Percentiles rank a stretch among this genome's conserved stretches.
Evolutionary conservation across 2,113 vertebrate genomes (phyloP).

Genomic region (Odontesthes bonariensis): DNA sequence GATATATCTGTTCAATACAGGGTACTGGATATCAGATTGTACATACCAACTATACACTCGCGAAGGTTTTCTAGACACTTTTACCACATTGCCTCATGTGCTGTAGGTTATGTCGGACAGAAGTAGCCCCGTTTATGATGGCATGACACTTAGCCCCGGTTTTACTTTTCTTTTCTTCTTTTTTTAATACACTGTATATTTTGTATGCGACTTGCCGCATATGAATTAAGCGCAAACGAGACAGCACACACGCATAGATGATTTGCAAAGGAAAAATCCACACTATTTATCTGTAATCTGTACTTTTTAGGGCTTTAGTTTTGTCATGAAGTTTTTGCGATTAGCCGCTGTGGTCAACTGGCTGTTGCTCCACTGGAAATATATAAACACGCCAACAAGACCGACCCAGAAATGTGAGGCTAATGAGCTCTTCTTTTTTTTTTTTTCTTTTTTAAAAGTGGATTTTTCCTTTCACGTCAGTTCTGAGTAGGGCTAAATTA

Average conservation of each 20-base stretch:
- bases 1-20: constrained; percentile 63
- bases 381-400: not conserved
- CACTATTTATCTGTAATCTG: constrained; percentile 14
- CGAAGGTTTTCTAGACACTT: constrained; percentile 42
- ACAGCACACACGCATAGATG: constrained; percentile 25
- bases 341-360: not conserved
- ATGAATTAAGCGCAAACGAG: constrained; percentile 33
- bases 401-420: constrained; percentile 54
- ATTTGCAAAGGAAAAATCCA: constrained; percentile 57
- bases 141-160: constrained; percentile 45
- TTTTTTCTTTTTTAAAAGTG: constrained; percentile 26
- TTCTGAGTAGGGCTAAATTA: constrained; percentile 63
- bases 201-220: constrained; percentile 63
- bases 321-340: not conserved
- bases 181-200: constrained; percentile 73
- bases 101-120: constrained; percentile 56
- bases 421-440: not conserved
- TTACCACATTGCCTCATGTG: constrained; percentile 62
- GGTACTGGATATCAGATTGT: constrained; percentile 70
- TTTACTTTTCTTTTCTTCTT: constrained; percentile 47
- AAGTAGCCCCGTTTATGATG: constrained; percentile 52
- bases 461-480: constrained; percentile 47
- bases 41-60: constrained; percentile 43
- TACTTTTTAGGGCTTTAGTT: constrained; percentile 1
- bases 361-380: constrained; percentile 19